phyloP scores from a whole-genome alignment of 2,888 invertebrate species.

The Platycnemis pennipes region DNA sequence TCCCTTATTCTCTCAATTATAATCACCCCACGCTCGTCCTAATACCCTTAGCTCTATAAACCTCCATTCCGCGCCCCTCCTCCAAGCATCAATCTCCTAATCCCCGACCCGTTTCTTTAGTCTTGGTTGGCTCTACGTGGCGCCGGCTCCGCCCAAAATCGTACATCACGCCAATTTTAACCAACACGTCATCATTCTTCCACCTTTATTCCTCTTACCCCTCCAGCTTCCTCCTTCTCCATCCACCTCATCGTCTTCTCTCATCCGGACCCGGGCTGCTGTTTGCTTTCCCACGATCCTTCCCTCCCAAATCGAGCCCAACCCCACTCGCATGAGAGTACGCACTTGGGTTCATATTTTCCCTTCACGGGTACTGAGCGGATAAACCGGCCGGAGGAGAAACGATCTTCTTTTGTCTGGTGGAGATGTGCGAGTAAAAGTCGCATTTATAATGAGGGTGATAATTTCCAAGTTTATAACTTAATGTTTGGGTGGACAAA shows the following conservation, averaged over 20 bases:
- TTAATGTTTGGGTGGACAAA: too few species aligned
- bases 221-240: neutral
- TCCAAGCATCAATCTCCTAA: neutral
- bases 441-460: too few species aligned
- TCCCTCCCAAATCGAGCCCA: neutral
- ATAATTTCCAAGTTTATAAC: too few species aligned
- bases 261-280: neutral
- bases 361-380: too few species aligned
- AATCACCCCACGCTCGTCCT: neutral
- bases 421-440: too few species aligned
- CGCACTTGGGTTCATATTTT: too few species aligned
- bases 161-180: conserved; percentile 28
- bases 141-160: neutral
- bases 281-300: neutral
- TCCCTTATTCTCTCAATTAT: conserved; percentile 10
- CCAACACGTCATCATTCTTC: neutral
- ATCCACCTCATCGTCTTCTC: neutral
- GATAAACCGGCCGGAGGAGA: too few species aligned
- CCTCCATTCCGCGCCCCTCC: neutral
- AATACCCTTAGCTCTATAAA: neutral
- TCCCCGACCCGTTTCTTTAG: neutral
- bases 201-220: neutral
- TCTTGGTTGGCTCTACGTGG: neutral
- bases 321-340: too few species aligned
- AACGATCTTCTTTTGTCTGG: too few species aligned